Evolutionary conservation across 2,797 vertebrate genomes (phyloP).

Genomic region (Pseudochirops corinnae): DNA sequence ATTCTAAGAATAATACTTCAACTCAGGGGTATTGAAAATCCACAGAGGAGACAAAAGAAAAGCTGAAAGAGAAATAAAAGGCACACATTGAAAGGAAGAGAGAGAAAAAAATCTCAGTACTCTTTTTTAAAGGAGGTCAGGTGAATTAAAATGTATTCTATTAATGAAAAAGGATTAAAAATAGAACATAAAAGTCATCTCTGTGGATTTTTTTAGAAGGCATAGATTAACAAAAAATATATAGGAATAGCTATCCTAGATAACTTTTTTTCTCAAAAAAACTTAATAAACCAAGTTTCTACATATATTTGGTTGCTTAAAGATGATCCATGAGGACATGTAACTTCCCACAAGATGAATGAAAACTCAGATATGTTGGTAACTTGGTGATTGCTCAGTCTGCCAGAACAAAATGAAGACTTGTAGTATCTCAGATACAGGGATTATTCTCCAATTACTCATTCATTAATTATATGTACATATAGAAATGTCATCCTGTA

Average conservation of each 20-base stretch:
- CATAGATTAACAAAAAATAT: background rate
- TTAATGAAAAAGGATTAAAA: background rate
- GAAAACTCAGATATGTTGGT: background rate
- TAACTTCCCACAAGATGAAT: background rate
- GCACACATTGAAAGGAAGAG: background rate
- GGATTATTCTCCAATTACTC: background rate
- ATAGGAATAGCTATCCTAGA: background rate
- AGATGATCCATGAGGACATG: background rate
- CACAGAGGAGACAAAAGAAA: constrained; percentile 58
- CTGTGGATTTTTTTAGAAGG: background rate
- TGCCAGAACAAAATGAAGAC: background rate
- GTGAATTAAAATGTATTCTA: background rate
- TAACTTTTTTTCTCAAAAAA: background rate
- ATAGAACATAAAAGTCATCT: background rate
- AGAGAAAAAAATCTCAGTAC: constrained; percentile 45
- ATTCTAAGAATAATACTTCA: constrained; percentile 55
- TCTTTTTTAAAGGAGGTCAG: background rate
- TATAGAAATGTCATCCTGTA: background rate
- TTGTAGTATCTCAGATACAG: background rate
- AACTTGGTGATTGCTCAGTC: background rate
- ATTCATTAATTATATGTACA: background rate
- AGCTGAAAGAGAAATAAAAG: constrained; percentile 37
- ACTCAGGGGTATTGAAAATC: background rate
- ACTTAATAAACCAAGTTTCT: background rate
- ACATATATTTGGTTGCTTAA: background rate